Conservation (phyloP, 2,888 invertebrate genomes). For the Drosophila greeni region DNA sequence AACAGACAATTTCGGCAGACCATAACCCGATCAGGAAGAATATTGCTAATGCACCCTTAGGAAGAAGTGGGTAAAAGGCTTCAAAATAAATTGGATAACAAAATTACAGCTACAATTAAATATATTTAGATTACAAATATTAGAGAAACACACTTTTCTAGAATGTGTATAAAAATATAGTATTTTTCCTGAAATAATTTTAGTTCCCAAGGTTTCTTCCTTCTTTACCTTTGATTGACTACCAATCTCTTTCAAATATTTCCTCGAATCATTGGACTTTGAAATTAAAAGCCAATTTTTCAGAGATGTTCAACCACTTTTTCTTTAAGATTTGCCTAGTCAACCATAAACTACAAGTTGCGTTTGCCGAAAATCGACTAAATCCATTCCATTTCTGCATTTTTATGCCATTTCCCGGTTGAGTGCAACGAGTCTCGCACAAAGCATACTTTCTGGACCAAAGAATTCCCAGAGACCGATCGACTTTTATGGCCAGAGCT, state of each 20-base stretch:
- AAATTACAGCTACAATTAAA: neutral
- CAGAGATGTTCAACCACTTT: neutral
- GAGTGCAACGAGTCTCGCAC: slow-evolving; percentile 13
- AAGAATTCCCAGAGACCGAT: slow-evolving; percentile 6
- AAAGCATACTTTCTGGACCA: slow-evolving; percentile 7
- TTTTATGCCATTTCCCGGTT: slow-evolving; percentile 21
- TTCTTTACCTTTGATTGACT: neutral
- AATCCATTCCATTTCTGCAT: slow-evolving; percentile 14
- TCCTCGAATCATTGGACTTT: neutral
- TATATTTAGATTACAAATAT: neutral
- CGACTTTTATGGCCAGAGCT: slow-evolving; percentile 31
- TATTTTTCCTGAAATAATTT: neutral
- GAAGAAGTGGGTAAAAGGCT: neutral
- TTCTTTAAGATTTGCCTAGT: neutral
- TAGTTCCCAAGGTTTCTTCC: neutral
- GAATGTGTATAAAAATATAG: neutral
- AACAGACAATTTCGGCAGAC: slow-evolving; percentile 4
- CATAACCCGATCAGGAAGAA: neutral
- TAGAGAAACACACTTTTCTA: neutral
- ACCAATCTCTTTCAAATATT: neutral
- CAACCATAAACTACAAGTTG: slow-evolving; percentile 22
- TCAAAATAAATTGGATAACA: neutral
- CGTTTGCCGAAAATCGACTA: slow-evolving; percentile 12
- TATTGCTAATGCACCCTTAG: neutral
- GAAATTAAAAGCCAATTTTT: neutral